Evolutionary conservation across 2,888 invertebrate genomes (phyloP), one percentile per base, ranked within the genome.

Genomic region (Phorcus lineatus): DNA sequence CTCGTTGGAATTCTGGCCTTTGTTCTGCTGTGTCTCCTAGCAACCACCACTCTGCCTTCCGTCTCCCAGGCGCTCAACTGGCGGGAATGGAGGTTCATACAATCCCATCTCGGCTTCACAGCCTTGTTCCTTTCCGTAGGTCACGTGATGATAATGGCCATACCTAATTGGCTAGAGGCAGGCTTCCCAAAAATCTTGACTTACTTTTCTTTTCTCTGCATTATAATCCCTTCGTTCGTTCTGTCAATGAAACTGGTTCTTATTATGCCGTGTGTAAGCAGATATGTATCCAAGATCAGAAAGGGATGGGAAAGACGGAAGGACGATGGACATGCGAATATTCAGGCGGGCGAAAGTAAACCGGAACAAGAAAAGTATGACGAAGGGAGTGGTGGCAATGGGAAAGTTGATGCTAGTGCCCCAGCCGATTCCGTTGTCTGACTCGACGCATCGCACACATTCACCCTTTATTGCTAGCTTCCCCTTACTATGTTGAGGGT

Each of bases 31-130:
- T 86, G 86, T 55, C 74, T 89, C n/a, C 80, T 90, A 17, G 89
- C 88, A 47, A 74, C 88, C 13, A 84, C 90, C 0, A 88, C 90
- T 0, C 82, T 91, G 13, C 90, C 90, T 6, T 88, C 90, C 6
- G 87, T 91, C 17, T 86, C 86, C 0, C 87, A 88, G 57, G 78
- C 85, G 17, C 78, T 91, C 6, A 91, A 90, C 80, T 91, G 91
- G 91, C 82, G 88, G 16, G 91, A 91, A 78, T 91, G 91, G 91
- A 80, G 88, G 16, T 89, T 89, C 77, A 83, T 91, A 16, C 90
- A 90, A 80, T 90, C 90, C 13, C 86, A 86, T 36, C 55, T 90
- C 7, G 90, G 91, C 28, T 85, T 88, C 76, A 66, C 83, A 16
- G 85, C 86, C 11, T 80, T 90, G 66, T 79, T 88, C 17, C 76